Base-by-base conservation (phyloP, 2,797 vertebrate genomes). In the Poeciliopsis presidionis region DNA sequence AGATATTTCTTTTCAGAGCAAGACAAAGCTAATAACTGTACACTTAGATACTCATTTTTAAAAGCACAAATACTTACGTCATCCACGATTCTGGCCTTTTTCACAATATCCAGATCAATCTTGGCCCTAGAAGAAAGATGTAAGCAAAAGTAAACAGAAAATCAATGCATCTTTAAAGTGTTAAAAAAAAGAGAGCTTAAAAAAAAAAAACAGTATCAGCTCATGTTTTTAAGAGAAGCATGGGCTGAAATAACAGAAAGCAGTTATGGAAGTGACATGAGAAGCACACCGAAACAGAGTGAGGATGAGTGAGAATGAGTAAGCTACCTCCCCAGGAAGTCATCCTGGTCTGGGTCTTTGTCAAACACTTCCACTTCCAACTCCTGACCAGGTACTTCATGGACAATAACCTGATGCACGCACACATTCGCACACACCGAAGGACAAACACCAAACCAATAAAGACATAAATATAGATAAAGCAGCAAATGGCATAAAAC, bases 261-360 rank as follows among this genome's bases (percentile, higher is more conserved):
- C 84, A 76, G 81, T 76, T 63, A 86, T 86, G 91, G 79, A 72
- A 75, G 72, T 80, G 84, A 72, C 67, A 77, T 72, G 81, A 88
- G 74, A 82, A 84, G 78, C 87, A 91, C 86, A 90, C 36, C 78
- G 86, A 86, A 76, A 92, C 81, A 75, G 77, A 90, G 69, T 87
- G n/a, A 81, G 76, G 90, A 83, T 88, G 84, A 85, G 75, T 85
- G 85, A 87, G 86, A 91, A 90, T 86, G 89, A 83, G 76, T 88
- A 75, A 94, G 92, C 88, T 96, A 99, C 97, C 97, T 97, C 90
- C 97, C 97, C 91, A 99, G 95, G 93, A 98, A 97, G 90, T 99
- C 97, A 90, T 99, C 97, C 95, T 99, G 96, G 94, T 98, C 97
- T 67, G 97, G 97, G 88, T 99, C 97, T 94, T 99, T 99, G 94